These are phyloP conservation scores for Lamproptera curius DNA, from an alignment of 2,888 invertebrate genomes.

Conservation along the genomic window DNA sequence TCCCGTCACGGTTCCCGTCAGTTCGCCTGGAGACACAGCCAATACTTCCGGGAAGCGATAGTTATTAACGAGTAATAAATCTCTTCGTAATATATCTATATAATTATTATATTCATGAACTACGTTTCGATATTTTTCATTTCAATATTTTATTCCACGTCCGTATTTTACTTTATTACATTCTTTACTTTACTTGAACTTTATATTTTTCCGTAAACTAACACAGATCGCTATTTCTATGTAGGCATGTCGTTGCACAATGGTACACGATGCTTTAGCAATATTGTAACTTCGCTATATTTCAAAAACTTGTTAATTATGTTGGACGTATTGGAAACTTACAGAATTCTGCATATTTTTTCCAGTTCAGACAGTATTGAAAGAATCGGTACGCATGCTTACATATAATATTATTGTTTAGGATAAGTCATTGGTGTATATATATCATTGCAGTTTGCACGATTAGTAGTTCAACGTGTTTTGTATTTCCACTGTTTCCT, in stretches of 20 bases:
- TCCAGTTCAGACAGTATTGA: conserved; percentile 59
- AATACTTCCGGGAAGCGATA: conserved; percentile 98
- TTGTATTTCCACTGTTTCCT: background rate
- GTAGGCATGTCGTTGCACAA: conserved; percentile 66
- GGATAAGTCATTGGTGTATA: too few species aligned
- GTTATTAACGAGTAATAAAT: conserved; percentile 89
- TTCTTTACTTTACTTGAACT: conserved; percentile 37
- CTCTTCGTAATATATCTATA: conserved; percentile 72
- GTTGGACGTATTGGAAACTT: conserved; percentile 33
- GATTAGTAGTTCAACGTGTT: background rate
- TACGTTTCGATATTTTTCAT: conserved; percentile 52
- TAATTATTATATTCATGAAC: conserved; percentile 49
- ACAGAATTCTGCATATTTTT: conserved; percentile 51
- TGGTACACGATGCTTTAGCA: conserved; percentile 49
- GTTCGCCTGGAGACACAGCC: conserved; percentile 98
- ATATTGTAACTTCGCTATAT: conserved; percentile 27
- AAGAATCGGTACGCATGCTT: conserved; percentile 68
- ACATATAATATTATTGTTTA: conserved; percentile 24
- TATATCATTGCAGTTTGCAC: too few species aligned
- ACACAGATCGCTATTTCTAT: conserved; percentile 50
- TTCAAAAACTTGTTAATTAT: conserved; percentile 7
- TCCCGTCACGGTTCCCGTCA: conserved; percentile 69
- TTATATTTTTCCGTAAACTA: conserved; percentile 40
- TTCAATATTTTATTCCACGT: conserved; percentile 59
- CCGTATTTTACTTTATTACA: conserved; percentile 42